These are phyloP conservation scores for Micrastur ruficollis DNA, from an alignment of 2,797 vertebrate genomes.

Conservation along the genomic window DNA sequence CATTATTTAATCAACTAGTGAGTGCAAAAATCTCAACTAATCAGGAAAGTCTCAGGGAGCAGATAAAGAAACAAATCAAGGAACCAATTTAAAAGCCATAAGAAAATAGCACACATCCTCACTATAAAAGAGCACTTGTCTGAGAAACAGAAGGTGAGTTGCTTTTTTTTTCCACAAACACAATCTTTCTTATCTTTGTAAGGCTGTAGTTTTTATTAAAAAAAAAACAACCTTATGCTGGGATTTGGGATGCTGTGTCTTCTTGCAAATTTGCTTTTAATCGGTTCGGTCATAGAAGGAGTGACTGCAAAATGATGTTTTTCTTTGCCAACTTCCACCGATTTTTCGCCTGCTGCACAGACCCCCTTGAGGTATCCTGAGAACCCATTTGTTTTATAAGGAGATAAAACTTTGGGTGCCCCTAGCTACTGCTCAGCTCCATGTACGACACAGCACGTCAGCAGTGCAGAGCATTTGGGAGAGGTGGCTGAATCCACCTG, in stretches of 20 bases:
- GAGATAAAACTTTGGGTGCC: not conserved
- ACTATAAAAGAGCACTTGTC: slow-evolving; percentile 42
- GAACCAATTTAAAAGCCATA: slow-evolving; percentile 65
- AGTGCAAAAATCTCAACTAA: slow-evolving; percentile 72
- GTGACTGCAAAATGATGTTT: not conserved
- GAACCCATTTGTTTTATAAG: not conserved
- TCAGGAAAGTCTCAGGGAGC: slow-evolving; percentile 65
- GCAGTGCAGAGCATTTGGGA: not conserved
- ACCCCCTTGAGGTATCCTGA: not conserved
- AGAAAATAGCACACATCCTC: slow-evolving; percentile 42
- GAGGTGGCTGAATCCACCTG: not conserved
- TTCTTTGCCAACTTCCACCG: not conserved
- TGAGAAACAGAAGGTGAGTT: slow-evolving; percentile 28
- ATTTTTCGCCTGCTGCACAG: not conserved
- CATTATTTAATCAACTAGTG: slow-evolving; percentile 74
- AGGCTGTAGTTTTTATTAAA: not conserved
- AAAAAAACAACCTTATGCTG: not conserved
- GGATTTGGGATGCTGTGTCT: not conserved
- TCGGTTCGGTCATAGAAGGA: not conserved
- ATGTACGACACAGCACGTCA: fast-evolving
- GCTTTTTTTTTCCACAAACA: not conserved
- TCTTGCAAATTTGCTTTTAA: not conserved
- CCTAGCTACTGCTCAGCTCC: not conserved
- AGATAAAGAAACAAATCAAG: slow-evolving; percentile 74
- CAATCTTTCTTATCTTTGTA: not conserved